Conservation (phyloP, 2,888 invertebrate genomes). For the Crioceris asparagi region DNA sequence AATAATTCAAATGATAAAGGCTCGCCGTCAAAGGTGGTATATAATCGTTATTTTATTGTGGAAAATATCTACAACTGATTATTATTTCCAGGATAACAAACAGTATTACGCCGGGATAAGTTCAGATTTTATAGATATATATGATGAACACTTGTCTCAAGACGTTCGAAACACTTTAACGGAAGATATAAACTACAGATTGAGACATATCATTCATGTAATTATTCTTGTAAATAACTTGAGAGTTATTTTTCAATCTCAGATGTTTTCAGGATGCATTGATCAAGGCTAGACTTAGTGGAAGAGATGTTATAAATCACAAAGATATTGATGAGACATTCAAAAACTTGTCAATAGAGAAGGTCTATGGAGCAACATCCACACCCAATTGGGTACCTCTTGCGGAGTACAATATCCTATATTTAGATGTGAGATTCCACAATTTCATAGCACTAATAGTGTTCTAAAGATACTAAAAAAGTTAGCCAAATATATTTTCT, state of each 20-base stretch:
- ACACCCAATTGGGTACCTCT: slow-evolving; percentile 32
- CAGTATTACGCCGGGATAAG: slow-evolving; percentile 34
- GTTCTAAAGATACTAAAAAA: too few relatives aligned
- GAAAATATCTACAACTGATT: slow-evolving; percentile 3
- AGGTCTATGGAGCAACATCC: slow-evolving; percentile 31
- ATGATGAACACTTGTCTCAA: slow-evolving; percentile 31
- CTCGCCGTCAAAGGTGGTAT: slow-evolving; percentile 27
- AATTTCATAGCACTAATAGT: neutral
- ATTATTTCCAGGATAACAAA: slow-evolving; percentile 26
- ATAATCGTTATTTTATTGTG: neutral
- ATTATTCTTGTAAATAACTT: neutral
- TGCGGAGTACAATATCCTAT: slow-evolving; percentile 28
- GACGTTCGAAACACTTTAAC: slow-evolving; percentile 30
- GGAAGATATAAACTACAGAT: slow-evolving; percentile 35
- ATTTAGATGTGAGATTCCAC: slow-evolving; percentile 29
- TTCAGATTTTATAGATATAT: slow-evolving; percentile 28
- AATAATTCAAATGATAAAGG: slow-evolving; percentile 25
- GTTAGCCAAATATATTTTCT: too few relatives aligned
- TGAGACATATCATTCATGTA: slow-evolving; percentile 35
- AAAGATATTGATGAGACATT: slow-evolving; percentile 33
- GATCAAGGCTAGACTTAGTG: slow-evolving; percentile 30
- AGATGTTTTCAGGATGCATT: slow-evolving; percentile 29
- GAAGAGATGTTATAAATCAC: slow-evolving; percentile 29
- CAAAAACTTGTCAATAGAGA: slow-evolving; percentile 29
- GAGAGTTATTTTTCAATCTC: neutral